A percentile compares a stretch with the other conserved stretches of the same genome.
Evolutionary conservation across 23 tunicate species (phyloP).

Genomic region (Trididemnum nubilum): DNA sequence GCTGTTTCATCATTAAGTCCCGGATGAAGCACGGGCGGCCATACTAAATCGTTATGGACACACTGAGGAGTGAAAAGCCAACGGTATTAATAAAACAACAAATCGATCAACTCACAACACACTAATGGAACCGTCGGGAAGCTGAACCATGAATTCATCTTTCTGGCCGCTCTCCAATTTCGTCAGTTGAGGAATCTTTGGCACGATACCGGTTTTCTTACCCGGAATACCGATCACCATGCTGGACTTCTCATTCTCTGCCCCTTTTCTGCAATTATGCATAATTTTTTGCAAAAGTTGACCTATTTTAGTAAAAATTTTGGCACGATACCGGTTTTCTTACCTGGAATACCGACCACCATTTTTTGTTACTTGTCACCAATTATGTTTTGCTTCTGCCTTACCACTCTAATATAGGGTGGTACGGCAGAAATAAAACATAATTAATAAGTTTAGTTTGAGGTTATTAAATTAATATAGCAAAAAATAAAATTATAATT

Average conservation of each 20-base stretch:
- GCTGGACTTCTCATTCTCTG: constrained; percentile 40
- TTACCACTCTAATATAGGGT: no score
- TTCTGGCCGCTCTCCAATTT: constrained; percentile 55
- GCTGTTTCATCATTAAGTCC: no score
- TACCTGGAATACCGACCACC: constrained; percentile 23
- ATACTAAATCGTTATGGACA: no score
- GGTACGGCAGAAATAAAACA: no score
- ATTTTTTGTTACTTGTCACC: constrained; percentile 43
- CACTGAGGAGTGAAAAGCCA: no score
- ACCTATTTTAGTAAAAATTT: no score
- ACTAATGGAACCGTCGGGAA: constrained; percentile 83
- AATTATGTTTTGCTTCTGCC: background rate
- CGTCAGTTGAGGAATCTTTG: constrained; percentile 77
- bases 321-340: constrained; percentile 38
- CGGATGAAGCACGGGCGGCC: no score
- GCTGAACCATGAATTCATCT: constrained; percentile 82
- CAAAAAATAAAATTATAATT: no score
- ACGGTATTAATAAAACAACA: no score
- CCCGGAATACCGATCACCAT: constrained; percentile 27
- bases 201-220: constrained; percentile 34
- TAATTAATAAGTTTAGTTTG: no score
- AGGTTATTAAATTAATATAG: no score
- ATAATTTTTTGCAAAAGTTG: no score
- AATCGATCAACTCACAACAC: constrained; percentile 68
- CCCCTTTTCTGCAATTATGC: constrained; percentile 41